Conservation (phyloP, 2,888 invertebrate genomes). For the Drosophila neonasuta region DNA sequence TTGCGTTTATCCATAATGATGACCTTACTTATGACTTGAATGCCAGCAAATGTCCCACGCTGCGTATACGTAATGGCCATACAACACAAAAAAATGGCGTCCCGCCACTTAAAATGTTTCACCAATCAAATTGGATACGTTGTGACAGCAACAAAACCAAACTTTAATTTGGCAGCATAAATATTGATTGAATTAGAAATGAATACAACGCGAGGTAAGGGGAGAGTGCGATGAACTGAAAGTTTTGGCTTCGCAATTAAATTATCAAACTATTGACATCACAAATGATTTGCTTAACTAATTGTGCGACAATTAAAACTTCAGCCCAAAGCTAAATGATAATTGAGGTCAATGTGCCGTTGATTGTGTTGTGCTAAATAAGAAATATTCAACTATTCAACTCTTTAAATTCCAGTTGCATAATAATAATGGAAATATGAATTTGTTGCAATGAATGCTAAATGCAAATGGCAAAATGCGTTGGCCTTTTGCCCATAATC, state of each 20-base stretch:
- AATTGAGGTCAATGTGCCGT: slow-evolving; percentile 8
- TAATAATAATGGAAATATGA: not conserved
- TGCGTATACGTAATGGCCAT: slow-evolving; percentile 64
- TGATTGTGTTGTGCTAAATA: not conserved
- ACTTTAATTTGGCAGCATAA: slow-evolving; percentile 28
- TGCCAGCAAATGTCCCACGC: slow-evolving; percentile 42
- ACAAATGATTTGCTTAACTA: slow-evolving; percentile 8
- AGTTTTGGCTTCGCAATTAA: slow-evolving; percentile 1
- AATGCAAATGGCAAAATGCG: not conserved
- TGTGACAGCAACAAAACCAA: not conserved
- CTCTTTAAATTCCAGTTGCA: not conserved
- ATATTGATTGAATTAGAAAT: not conserved
- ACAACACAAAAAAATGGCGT: slow-evolving; percentile 7
- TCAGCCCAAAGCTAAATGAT: not conserved
- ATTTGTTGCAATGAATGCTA: not conserved
- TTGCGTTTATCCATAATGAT: slow-evolving; percentile 77
- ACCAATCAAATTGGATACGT: slow-evolving; percentile 45
- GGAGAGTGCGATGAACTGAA: not conserved
- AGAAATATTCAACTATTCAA: not conserved
- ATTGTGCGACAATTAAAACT: slow-evolving; percentile 25
- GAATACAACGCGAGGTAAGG: not conserved
- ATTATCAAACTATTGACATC: slow-evolving; percentile 1
- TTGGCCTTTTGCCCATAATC: slow-evolving; percentile 11
- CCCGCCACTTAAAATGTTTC: slow-evolving; percentile 2
- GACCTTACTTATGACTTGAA: slow-evolving; percentile 73